These are phyloP conservation scores for Syrmaticus mikado DNA, from an alignment of 2,113 vertebrate species.

Conservation along the genomic window DNA sequence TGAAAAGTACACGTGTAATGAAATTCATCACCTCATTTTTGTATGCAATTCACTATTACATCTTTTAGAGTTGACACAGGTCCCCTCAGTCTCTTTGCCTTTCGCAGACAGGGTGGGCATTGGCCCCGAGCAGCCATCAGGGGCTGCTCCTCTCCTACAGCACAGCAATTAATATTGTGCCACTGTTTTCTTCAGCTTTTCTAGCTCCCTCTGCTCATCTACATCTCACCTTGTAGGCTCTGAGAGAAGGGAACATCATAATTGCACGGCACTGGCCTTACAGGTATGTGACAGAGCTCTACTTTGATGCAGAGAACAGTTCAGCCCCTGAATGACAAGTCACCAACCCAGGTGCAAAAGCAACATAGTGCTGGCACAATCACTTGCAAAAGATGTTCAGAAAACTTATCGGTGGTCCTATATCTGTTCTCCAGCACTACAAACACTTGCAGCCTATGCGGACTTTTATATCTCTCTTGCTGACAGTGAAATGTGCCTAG, in stretches of 20 bases:
- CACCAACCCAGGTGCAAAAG: background rate
- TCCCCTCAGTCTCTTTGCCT: background rate
- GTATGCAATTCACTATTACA: background rate
- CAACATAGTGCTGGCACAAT: accelerated
- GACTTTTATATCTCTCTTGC: accelerated
- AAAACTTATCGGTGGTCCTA: background rate
- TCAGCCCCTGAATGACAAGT: background rate
- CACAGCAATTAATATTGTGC: background rate
- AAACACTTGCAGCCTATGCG: accelerated
- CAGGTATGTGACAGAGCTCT: accelerated
- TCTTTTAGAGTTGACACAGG: background rate
- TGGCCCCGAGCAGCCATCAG: background rate
- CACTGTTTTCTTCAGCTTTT: background rate
- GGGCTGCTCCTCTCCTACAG: background rate
- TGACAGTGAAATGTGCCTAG: slow-evolving; percentile 7
- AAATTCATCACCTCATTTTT: background rate
- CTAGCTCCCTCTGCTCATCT: background rate
- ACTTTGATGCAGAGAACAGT: accelerated
- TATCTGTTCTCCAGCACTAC: background rate
- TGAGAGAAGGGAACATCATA: background rate
- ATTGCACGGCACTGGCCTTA: background rate
- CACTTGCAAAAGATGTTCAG: background rate
- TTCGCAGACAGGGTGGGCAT: too few species aligned
- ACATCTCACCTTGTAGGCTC: background rate
- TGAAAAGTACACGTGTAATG: background rate